Evolutionary conservation across 1,140 invertebrate genomes (phyloP).

Genomic region (Uloborus diversus): DNA sequence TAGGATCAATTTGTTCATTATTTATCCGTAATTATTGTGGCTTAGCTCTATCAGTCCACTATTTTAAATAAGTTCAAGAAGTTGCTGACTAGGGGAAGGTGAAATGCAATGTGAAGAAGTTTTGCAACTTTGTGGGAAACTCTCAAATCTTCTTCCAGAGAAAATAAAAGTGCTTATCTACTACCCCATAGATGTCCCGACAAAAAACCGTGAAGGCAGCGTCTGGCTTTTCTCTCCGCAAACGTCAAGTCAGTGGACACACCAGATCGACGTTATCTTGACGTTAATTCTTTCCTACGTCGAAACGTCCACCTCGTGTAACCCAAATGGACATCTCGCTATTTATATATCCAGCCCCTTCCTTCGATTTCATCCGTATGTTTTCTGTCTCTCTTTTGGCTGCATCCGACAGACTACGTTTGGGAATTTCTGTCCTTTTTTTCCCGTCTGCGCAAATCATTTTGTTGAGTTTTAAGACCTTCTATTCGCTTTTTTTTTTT

Average conservation of each 20-base stretch:
- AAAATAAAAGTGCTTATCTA: too few species aligned
- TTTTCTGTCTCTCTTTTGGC: not conserved
- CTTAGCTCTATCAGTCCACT: too few species aligned
- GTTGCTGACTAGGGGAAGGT: too few species aligned
- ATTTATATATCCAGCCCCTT: slow-evolving; percentile 17
- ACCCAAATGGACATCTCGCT: slow-evolving; percentile 1
- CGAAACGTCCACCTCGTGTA: slow-evolving; percentile 33
- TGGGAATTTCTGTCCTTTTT: not conserved
- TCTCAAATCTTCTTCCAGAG: too few species aligned
- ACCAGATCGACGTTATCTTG: slow-evolving; percentile 48
- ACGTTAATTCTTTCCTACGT: slow-evolving; percentile 45
- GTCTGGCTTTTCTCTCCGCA: not conserved
- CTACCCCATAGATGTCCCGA: too few species aligned
- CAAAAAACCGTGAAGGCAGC: too few species aligned
- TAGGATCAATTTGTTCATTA: too few species aligned
- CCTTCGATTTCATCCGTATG: not conserved
- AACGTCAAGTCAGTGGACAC: not conserved
- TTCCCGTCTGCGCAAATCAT: not conserved
- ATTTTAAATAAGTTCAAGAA: too few species aligned
- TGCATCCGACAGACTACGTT: not conserved
- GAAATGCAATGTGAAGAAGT: too few species aligned
- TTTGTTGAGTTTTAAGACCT: too few species aligned
- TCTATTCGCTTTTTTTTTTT: not conserved
- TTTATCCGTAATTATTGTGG: too few species aligned
- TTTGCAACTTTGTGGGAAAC: too few species aligned